Percentiles rank a stretch among this genome's conserved stretches.
These are phyloP conservation scores for Neelides sp. DNA, from an alignment of 1,140 invertebrate genomes.

Conservation along the genomic window DNA sequence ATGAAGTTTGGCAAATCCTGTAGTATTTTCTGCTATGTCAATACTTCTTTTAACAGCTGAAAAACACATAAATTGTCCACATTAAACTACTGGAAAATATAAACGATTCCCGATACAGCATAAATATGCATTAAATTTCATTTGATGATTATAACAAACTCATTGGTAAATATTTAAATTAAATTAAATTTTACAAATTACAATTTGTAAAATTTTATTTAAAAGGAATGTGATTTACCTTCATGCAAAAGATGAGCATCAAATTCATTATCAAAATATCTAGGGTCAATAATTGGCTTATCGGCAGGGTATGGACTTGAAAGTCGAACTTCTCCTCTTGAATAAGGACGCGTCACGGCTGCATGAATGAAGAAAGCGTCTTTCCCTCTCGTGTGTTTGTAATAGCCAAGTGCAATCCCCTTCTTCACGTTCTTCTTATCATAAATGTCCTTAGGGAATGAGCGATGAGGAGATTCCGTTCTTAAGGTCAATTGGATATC, in stretches of 20 bases:
- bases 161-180: too few relatives aligned
- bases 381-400: slow-evolving; percentile 10
- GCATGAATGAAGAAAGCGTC: slow-evolving; percentile 47
- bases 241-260: slow-evolving; percentile 7
- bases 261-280: slow-evolving; percentile 10
- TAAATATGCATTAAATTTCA: too few relatives aligned
- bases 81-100: too few relatives aligned
- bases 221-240: too few relatives aligned
- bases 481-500: too few relatives aligned
- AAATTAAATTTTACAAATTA: too few relatives aligned
- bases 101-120: too few relatives aligned
- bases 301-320: background rate
- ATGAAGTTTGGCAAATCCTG: background rate
- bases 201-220: too few relatives aligned
- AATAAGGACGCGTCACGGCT: slow-evolving; percentile 61
- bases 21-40: background rate
- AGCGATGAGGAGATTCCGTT: too few relatives aligned
- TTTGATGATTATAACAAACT: too few relatives aligned
- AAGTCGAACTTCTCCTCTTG: slow-evolving; percentile 33
- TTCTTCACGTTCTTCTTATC: background rate
- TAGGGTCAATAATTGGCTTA: slow-evolving; percentile 7
- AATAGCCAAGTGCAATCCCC: slow-evolving; percentile 11
- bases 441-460: too few relatives aligned
- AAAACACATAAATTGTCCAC: too few relatives aligned
- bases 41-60: background rate